phyloP scores from a whole-genome alignment of 2,113 vertebrate genomes.

The Ornithorhynchus anatinus region DNA sequence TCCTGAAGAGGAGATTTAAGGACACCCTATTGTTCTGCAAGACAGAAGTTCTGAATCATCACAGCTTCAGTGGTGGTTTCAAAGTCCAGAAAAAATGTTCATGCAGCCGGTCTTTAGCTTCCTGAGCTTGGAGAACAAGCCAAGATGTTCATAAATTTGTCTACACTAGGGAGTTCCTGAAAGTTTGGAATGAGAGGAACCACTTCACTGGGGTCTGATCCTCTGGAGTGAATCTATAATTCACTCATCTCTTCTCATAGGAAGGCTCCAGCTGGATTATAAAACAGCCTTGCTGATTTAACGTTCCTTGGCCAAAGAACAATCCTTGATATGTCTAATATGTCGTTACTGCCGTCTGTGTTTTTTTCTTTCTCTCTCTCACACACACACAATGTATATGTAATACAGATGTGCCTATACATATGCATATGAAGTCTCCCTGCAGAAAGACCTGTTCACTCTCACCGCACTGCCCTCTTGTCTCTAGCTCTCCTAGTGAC shows the following conservation, averaged over 20 bases:
- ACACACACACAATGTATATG: neutral
- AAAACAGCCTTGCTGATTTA: slow-evolving; percentile 5
- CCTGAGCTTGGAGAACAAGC: neutral
- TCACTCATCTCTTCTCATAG: slow-evolving; percentile 25
- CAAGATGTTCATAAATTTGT: slow-evolving; percentile 13
- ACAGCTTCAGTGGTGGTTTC: neutral
- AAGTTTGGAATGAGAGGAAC: slow-evolving; percentile 33
- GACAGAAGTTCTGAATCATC: neutral
- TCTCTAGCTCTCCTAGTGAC: neutral
- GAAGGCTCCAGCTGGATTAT: slow-evolving; percentile 5
- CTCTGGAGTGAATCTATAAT: slow-evolving; percentile 19
- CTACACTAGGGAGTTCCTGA: slow-evolving; percentile 23
- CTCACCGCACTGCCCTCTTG: neutral
- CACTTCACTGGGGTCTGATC: slow-evolving; percentile 20
- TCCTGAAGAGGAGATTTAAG: no score
- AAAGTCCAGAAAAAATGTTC: slow-evolving; percentile 8
- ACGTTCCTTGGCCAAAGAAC: neutral
- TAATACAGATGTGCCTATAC: neutral
- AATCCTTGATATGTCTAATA: neutral
- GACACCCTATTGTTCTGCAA: no score
- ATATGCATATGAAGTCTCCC: slow-evolving; percentile 2
- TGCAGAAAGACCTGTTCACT: neutral
- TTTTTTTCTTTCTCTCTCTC: neutral
- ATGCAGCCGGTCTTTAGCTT: slow-evolving; percentile 7
- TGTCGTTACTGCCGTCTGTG: neutral